Percentiles rank a stretch among this genome's conserved stretches.
These are phyloP conservation scores for Neosalanx taihuensis DNA, from an alignment of 2,797 vertebrate species.

Conservation along the genomic window DNA sequence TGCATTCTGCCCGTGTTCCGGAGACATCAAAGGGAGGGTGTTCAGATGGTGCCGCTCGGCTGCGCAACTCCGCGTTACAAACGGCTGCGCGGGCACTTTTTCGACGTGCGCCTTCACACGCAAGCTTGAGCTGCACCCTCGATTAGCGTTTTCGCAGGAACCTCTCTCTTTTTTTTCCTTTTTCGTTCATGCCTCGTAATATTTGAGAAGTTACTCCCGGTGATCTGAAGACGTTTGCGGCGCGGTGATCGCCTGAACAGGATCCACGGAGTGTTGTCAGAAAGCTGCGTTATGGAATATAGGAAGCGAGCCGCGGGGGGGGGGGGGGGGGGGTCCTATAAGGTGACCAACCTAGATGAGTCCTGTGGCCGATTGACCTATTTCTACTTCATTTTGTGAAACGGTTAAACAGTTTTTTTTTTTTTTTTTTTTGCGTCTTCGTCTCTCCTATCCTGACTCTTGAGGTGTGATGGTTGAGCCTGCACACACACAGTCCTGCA, in stretches of 20 bases:
- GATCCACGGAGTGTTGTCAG: slow-evolving; percentile 56
- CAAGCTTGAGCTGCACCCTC: slow-evolving; percentile 79
- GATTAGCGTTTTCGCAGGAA: slow-evolving; percentile 92
- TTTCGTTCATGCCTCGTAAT: slow-evolving; percentile 75
- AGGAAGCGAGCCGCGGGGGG: no score
- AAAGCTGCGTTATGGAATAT: slow-evolving; percentile 31
- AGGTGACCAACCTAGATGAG: neutral
- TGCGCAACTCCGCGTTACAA: slow-evolving; percentile 67
- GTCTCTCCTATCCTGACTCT: neutral
- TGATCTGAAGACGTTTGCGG: slow-evolving; percentile 70
- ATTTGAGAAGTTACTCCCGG: slow-evolving; percentile 88
- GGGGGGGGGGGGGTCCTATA: neutral
- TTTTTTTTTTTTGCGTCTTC: neutral
- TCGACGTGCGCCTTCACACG: slow-evolving; percentile 59
- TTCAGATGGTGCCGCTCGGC: slow-evolving; percentile 72
- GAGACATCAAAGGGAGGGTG: slow-evolving; percentile 85
- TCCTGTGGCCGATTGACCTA: neutral
- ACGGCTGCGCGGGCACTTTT: slow-evolving; percentile 76
- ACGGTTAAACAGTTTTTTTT: no score
- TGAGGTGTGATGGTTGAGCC: slow-evolving; percentile 22
- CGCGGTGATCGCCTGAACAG: slow-evolving; percentile 50
- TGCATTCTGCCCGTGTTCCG: slow-evolving; percentile 89
- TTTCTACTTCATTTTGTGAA: neutral
- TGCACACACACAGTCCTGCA: slow-evolving; percentile 43
- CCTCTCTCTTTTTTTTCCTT: slow-evolving; percentile 70